Percentiles rank a stretch among this genome's conserved stretches.
Conservation (phyloP, 2,797 vertebrate species). For the Nothura maculosa region DNA sequence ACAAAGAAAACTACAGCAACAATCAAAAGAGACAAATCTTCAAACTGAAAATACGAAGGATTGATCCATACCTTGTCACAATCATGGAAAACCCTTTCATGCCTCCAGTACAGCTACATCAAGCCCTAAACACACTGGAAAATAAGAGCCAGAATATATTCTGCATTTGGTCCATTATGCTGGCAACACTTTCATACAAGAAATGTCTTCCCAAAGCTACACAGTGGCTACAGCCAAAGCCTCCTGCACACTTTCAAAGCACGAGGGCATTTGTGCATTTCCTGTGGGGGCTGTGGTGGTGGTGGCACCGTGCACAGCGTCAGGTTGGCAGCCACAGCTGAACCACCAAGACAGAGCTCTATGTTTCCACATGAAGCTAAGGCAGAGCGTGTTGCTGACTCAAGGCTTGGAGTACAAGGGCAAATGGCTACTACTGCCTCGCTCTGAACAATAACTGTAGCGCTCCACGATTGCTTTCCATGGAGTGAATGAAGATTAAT, state of each 20-base stretch:
- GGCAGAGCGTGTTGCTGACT: neutral
- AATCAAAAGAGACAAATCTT: neutral
- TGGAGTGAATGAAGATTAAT: neutral
- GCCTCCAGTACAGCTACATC: neutral
- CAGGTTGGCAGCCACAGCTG: neutral
- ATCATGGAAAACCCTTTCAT: neutral
- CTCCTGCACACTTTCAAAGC: neutral
- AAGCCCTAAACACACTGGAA: neutral
- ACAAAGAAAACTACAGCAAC: conserved; percentile 10
- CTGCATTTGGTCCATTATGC: neutral
- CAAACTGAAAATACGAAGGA: neutral
- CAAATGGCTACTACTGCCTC: neutral
- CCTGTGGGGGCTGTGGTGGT: neutral
- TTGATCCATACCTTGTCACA: neutral
- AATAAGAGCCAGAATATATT: conserved; percentile 1
- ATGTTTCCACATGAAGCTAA: neutral
- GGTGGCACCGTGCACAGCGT: neutral
- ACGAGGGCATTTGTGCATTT: neutral
- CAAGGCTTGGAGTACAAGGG: neutral
- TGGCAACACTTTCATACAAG: neutral
- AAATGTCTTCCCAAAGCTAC: neutral
- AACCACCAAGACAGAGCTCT: neutral
- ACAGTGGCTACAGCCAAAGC: neutral
- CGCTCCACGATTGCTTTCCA: neutral
- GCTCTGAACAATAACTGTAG: neutral